These are phyloP conservation scores for Nesometra sesokonis DNA, from an alignment of 35 echinoderm and acorn worm genomes.

Conservation along the genomic window DNA sequence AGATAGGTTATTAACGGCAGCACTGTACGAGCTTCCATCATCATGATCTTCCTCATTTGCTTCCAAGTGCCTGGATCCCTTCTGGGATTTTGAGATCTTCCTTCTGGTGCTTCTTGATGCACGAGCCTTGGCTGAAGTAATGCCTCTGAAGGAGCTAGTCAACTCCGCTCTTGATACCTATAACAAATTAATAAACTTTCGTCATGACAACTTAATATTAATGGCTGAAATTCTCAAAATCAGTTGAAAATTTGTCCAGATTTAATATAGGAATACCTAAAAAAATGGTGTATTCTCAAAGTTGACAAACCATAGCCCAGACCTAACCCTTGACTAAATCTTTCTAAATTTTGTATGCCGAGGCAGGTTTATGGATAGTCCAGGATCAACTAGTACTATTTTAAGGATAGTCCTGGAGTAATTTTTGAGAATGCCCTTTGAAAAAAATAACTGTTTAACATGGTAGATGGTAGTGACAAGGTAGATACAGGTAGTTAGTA, in stretches of 20 bases:
- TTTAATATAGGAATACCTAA: background rate
- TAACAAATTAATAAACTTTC: background rate
- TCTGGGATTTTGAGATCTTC: background rate
- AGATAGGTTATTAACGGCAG: conserved; percentile 62
- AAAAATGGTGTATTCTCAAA: background rate
- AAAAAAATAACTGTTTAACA: too few relatives aligned
- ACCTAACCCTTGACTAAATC: too few relatives aligned
- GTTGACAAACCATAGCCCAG: background rate
- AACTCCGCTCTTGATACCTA: conserved; percentile 43
- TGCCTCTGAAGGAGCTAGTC: conserved; percentile 36
- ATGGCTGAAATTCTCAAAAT: too few relatives aligned
- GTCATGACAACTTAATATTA: too few relatives aligned
- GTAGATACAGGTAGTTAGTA: too few relatives aligned
- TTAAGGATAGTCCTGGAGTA: too few relatives aligned
- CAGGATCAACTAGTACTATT: too few relatives aligned
- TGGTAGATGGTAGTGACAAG: too few relatives aligned
- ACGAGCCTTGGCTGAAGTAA: conserved; percentile 4
- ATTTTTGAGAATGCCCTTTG: too few relatives aligned
- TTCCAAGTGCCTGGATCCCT: conserved; percentile 8
- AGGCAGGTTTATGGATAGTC: too few relatives aligned
- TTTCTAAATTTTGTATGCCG: too few relatives aligned
- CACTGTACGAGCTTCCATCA: conserved; percentile 11
- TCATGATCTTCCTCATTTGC: conserved; percentile 23
- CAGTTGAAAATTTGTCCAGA: too few relatives aligned
- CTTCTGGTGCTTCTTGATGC: background rate